Evolutionary conservation across 2,113 vertebrate species (phyloP).

Genomic region (Festucalex cinctus): DNA sequence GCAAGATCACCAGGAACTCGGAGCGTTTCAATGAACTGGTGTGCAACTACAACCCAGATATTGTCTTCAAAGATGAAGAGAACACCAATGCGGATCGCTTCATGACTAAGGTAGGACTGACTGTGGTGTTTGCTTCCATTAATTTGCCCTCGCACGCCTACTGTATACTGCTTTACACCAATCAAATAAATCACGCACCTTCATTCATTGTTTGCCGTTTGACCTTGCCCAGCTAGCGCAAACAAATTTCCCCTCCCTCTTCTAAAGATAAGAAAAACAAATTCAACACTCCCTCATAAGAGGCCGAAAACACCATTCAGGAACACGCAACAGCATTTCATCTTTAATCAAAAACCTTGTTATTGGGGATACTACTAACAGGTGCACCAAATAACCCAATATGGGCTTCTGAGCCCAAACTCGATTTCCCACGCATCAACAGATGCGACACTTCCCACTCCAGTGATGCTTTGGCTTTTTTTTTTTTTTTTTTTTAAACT

Average conservation of each 20-base stretch:
- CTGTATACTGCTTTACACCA: not conserved
- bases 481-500: conserved; percentile 37
- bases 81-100: conserved; percentile 94
- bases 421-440: not conserved
- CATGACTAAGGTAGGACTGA: conserved; percentile 89
- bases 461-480: conserved; percentile 23
- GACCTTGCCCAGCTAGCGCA: conserved; percentile 20
- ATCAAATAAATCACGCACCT: conserved; percentile 11
- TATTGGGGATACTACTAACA: conserved; percentile 54
- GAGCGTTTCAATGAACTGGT: conserved; percentile 94
- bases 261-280: conserved; percentile 36
- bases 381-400: not conserved
- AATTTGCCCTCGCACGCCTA: no score
- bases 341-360: conserved; percentile 65
- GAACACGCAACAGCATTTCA: conserved; percentile 61
- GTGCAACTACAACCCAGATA: conserved; percentile 98
- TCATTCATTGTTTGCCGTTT: conserved; percentile 25
- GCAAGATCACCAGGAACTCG: conserved; percentile 89
- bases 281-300: conserved; percentile 34
- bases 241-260: conserved; percentile 36
- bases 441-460: not conserved
- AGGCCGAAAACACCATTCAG: conserved; percentile 32
- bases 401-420: not conserved
- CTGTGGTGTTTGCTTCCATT: not conserved
- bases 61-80: conserved; percentile 99